Evolutionary conservation across 2,888 invertebrate genomes (phyloP), one percentile per base, ranked within the genome.

Genomic region (Hoplodrina ambigua): DNA sequence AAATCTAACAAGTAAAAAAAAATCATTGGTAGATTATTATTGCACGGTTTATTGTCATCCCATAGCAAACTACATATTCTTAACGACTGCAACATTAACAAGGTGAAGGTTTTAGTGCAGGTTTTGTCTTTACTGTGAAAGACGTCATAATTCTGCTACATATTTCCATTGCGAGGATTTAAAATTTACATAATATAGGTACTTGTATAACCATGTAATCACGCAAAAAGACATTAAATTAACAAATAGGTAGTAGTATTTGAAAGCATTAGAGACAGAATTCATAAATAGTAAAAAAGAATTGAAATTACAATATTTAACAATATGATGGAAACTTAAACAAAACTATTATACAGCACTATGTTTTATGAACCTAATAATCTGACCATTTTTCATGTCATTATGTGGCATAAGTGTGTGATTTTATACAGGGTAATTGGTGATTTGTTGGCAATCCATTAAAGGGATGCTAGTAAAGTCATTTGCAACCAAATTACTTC

Each of bases 61-160:
- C n/a, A 7, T 7, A 25, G 19, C 19, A 59, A 25, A 54, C 46
- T 50, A 50, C 10, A n/a, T 56, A 25, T 2, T 25, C n/a, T 15
- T 20, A 53, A 54, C 33, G 46, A 25, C 57, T 52, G 75, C 69
- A 69, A 72, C 17, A 56, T 72, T 50, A 46, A 50, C 19, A 68
- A 19, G 1, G 8, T 56, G 44, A 33, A 10, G 65, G 33, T 50
- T 55, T 44, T 20, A 49, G 11, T 55, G 37, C 5, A 52, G 33
- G 33, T 52, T 37, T 52, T 25, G n/a, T 37, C 8, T 44, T 71
- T 68, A 56, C 19, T 44, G n/a, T n/a, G n/a, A 49, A 50, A n/a
- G 25, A 20, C 3, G 19, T 37, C 15, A 19, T 41, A 11, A 30
- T 65, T 75, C 25, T 30, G 20, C 8, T 4, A 13, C 44, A 50